phyloP scores from a whole-genome alignment of 2,888 invertebrate species.

The Andrena dorsata region DNA sequence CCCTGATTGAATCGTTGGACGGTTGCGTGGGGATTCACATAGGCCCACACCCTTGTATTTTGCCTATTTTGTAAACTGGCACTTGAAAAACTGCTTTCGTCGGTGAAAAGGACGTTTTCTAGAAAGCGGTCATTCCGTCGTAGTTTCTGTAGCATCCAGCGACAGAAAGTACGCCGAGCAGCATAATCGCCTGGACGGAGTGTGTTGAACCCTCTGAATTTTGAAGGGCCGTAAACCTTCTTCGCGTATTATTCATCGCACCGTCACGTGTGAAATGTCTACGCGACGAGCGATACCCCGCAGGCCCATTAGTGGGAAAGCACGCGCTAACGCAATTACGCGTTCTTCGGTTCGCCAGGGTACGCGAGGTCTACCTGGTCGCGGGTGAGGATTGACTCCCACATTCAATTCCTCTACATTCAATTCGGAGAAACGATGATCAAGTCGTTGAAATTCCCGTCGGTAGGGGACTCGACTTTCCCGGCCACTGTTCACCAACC shows the following conservation, averaged over 20 bases:
- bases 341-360: neutral
- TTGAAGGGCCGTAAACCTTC: neutral
- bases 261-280: neutral
- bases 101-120: neutral
- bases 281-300: neutral
- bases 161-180: neutral
- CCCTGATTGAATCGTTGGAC: slow-evolving; percentile 2
- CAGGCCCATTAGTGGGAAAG: neutral
- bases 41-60: slow-evolving; percentile 4
- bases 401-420: too few relatives aligned
- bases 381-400: too few relatives aligned
- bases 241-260: neutral
- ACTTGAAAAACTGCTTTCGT: neutral
- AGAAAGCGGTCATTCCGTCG: neutral
- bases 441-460: too few relatives aligned
- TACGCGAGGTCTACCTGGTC: slow-evolving; percentile 8
- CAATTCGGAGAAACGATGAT: too few relatives aligned
- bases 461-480: too few relatives aligned
- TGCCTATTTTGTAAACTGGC: neutral
- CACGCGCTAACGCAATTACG: slow-evolving; percentile 2
- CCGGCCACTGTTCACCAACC: too few relatives aligned
- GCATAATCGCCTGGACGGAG: neutral
- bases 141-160: slow-evolving; percentile 10
- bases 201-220: neutral
- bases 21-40: neutral